These are phyloP conservation scores for Achatina immaculata DNA, from an alignment of 1,140 invertebrate genomes.

Conservation along the genomic window DNA sequence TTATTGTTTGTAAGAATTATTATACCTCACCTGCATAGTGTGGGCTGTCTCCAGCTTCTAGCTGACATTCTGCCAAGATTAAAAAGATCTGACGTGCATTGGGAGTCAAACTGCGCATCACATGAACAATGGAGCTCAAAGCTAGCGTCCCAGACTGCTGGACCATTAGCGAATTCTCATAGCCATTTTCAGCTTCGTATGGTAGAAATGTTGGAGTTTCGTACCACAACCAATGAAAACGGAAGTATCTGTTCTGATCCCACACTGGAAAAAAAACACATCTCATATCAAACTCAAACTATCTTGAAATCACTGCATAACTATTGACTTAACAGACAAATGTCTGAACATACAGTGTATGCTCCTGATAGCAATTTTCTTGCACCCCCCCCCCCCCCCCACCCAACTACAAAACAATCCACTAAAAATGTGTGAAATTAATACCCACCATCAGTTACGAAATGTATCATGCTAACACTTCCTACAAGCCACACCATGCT, in stretches of 20 bases:
- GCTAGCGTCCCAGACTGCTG: constrained; percentile 84
- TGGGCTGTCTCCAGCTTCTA: constrained; percentile 78
- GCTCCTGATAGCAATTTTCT: too few relatives aligned
- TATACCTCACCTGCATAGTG: constrained; percentile 80
- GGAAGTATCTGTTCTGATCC: constrained; percentile 86
- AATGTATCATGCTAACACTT: too few relatives aligned
- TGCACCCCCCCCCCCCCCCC: too few relatives aligned
- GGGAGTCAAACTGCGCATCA: constrained; percentile 87
- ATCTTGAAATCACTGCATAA: too few relatives aligned
- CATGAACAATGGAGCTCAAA: constrained; percentile 87
- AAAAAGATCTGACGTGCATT: constrained; percentile 91
- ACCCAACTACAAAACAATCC: too few relatives aligned
- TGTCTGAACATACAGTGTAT: too few relatives aligned
- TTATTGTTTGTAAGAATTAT: too few relatives aligned
- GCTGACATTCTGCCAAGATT: constrained; percentile 84
- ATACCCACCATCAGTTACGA: too few relatives aligned
- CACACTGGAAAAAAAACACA: constrained; percentile 81
- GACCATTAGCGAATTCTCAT: constrained; percentile 86
- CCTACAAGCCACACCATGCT: too few relatives aligned
- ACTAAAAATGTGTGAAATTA: too few relatives aligned
- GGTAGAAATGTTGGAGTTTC: constrained; percentile 87
- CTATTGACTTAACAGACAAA: too few relatives aligned
- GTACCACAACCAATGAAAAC: constrained; percentile 88
- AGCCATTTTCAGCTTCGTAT: constrained; percentile 89
- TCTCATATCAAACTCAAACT: too few relatives aligned